Base-by-base conservation (phyloP, 2,797 vertebrate genomes). In the Clarias laeviceps region DNA sequence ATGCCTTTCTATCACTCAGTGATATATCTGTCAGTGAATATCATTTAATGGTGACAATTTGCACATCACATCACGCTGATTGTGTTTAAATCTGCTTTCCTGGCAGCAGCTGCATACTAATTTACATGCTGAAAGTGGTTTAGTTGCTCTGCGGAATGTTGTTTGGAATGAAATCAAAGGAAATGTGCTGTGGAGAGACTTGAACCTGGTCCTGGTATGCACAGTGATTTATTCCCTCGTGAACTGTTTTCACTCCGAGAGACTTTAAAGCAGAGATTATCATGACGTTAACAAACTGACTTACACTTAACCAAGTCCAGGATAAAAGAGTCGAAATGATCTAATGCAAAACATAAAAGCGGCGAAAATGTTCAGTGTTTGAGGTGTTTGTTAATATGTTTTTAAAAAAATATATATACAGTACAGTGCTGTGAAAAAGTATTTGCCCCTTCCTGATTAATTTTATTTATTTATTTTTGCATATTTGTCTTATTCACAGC, bases 91-190 rank as follows among this genome's bases (percentile, higher is more conserved):
- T 22, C 32, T 17, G 3, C 29, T 37, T 12, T 34, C 37, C n/a
- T 37, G 7, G 34, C 9, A 37, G 78, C 45, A 24, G 57, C 66
- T 4, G 66, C 2, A 11, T 34, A 29, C 12, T 59, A 73, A 80
- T 78, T 84, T 65, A 81, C 45, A 74, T 12, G 56, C 80, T 76
- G 32, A 86, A 64, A 40, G 54, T 29, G 73, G 34, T 74, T 45
- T 79, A 45, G 22, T 65, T 57, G 82, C 65, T 86, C 65, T 73
- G 69, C 11, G 80, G 56, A 85, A 81, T 80, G 80, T 80, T 83
- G 61, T 45, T 24, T 76, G 84, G 54, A 84, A 61, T 27, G 40
- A 86, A 80, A 80, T 68, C 37, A 83, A 73, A 88, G 73, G 61
- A 76, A 82, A 81, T 22, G 64, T 59, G 70, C 64, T 12, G 64